phyloP scores from a whole-genome alignment of 1,140 invertebrate species.

The Neodiprion pinetum region DNA sequence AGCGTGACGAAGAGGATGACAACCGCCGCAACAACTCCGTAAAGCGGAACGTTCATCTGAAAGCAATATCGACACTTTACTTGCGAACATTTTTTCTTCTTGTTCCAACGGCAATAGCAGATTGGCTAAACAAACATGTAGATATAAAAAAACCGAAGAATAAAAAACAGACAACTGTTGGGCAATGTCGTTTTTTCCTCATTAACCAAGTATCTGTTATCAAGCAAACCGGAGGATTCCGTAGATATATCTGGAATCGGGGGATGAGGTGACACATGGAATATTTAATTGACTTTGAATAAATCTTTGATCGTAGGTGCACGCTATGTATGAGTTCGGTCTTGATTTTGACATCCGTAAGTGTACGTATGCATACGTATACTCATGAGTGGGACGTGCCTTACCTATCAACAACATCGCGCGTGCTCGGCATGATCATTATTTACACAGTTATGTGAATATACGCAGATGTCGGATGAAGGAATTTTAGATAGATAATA shows the following conservation, averaged over 20 bases:
- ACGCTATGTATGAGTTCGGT: no score
- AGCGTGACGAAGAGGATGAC: conserved; percentile 49
- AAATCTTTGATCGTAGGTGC: no score
- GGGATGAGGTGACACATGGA: no score
- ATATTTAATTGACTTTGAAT: no score
- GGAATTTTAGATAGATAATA: background rate
- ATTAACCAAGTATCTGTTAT: no score
- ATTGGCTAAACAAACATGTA: background rate
- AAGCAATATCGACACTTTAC: conserved; percentile 34
- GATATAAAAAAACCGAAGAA: background rate
- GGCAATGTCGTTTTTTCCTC: no score
- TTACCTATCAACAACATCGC: background rate
- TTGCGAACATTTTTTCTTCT: background rate
- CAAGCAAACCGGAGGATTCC: no score
- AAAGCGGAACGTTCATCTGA: conserved; percentile 57
- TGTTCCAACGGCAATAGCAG: no score
- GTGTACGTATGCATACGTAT: no score
- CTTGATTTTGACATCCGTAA: no score
- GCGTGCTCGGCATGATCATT: conserved; percentile 1
- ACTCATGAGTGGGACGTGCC: background rate
- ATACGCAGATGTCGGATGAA: background rate
- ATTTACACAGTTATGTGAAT: no score
- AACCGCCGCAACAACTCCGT: conserved; percentile 52
- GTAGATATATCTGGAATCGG: no score
- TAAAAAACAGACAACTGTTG: background rate